Conservation (phyloP, 2,113 vertebrate species). For the Spilogale gracilis region DNA sequence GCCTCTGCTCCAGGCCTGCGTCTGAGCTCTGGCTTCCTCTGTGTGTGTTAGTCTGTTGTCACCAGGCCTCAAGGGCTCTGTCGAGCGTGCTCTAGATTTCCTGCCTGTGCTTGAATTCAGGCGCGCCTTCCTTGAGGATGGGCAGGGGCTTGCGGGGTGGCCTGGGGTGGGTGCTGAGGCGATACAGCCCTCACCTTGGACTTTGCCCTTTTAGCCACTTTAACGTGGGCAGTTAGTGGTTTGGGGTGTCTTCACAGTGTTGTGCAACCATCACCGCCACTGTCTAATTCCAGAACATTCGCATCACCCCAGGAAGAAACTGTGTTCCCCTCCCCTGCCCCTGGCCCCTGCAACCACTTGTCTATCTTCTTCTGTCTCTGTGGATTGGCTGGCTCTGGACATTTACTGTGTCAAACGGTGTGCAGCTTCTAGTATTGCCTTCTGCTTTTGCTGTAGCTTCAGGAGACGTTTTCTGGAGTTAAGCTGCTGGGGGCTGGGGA, state of each 20-base stretch:
- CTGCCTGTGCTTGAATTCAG: not conserved
- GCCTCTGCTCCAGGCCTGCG: fast-evolving
- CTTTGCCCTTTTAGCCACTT: not conserved
- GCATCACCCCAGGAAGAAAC: not conserved
- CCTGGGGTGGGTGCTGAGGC: not conserved
- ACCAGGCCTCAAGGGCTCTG: not conserved
- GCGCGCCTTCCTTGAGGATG: not conserved
- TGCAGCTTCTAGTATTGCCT: not conserved
- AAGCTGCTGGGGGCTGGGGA: not conserved
- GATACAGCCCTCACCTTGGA: not conserved
- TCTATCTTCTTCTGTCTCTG: fast-evolving
- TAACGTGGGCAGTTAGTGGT: not conserved
- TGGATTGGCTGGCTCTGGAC: not conserved
- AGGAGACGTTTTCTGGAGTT: not conserved
- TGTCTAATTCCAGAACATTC: not conserved
- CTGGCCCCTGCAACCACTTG: fast-evolving
- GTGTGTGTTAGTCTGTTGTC: not conserved
- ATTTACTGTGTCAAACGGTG: fast-evolving
- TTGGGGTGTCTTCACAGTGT: not conserved
- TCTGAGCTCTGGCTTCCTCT: not conserved
- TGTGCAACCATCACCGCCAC: not conserved
- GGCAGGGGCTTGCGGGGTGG: not conserved
- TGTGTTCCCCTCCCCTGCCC: fast-evolving
- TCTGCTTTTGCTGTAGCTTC: not conserved
- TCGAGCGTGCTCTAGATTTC: not conserved